Evolutionary conservation across 1,140 invertebrate genomes (phyloP).

Genomic region (Leptinotarsa defecta): DNA sequence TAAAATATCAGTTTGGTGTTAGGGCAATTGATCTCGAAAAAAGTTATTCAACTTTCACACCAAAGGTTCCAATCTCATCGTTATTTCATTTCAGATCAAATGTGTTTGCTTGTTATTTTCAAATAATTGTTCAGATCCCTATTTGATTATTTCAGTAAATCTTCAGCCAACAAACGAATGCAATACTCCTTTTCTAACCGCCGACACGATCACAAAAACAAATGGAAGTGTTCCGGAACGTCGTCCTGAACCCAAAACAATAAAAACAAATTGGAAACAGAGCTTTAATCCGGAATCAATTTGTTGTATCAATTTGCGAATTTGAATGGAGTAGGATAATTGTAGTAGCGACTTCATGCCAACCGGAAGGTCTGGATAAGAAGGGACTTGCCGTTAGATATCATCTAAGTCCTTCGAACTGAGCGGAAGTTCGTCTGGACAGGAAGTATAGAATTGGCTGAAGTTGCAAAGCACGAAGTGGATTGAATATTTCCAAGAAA

Average conservation of each 20-base stretch:
- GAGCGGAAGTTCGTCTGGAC: background rate
- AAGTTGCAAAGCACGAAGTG: background rate
- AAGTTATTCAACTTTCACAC: too few relatives aligned
- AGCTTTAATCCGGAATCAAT: background rate
- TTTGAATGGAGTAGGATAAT: conserved; percentile 3
- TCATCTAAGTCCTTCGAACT: background rate
- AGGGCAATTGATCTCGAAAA: too few relatives aligned
- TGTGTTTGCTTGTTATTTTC: too few relatives aligned
- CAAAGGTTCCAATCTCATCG: too few relatives aligned
- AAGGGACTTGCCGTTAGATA: background rate
- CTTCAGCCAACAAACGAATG: too few relatives aligned
- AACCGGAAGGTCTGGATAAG: conserved; percentile 2
- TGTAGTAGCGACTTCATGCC: background rate
- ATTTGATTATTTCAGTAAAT: too few relatives aligned
- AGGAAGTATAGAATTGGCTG: background rate
- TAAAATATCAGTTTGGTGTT: too few relatives aligned
- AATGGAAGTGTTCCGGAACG: background rate
- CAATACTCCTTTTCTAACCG: too few relatives aligned
- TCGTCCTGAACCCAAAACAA: background rate
- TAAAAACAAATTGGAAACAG: background rate
- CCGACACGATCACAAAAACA: too few relatives aligned
- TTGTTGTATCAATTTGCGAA: background rate
- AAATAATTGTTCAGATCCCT: too few relatives aligned
- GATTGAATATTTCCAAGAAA: too few relatives aligned
- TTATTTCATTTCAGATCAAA: too few relatives aligned